Percentiles rank a stretch among this genome's conserved stretches.
Conservation (phyloP, 2,797 vertebrate genomes). For the Vipera ursinii region DNA sequence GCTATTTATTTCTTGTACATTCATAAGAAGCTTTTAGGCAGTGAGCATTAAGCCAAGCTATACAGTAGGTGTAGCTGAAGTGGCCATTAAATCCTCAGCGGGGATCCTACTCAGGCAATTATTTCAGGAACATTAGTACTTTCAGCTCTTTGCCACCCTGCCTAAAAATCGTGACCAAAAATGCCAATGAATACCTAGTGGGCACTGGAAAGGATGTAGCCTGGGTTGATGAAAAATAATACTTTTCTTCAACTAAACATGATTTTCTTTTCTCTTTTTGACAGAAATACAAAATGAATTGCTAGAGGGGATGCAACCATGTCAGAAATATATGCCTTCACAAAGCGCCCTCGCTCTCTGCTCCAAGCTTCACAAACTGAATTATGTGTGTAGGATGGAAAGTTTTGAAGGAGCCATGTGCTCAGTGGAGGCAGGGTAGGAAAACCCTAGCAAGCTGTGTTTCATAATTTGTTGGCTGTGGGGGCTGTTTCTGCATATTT, state of each 20-base stretch:
- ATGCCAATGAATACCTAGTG: background rate
- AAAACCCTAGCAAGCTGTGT: background rate
- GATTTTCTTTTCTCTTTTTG: conserved; percentile 15
- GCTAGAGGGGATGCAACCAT: conserved; percentile 7
- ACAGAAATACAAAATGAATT: background rate
- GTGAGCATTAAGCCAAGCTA: conserved; percentile 20
- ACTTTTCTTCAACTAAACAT: conserved; percentile 36
- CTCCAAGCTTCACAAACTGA: background rate
- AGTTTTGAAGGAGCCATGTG: background rate
- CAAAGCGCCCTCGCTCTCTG: accelerated
- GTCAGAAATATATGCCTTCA: background rate
- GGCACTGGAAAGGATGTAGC: conserved; percentile 23
- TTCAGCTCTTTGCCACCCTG: conserved; percentile 22
- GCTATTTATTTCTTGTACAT: conserved; percentile 24
- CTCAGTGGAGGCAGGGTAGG: background rate
- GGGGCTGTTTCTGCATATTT: background rate
- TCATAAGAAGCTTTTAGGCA: conserved; percentile 31
- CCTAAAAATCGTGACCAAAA: conserved; percentile 31
- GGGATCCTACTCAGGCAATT: conserved; percentile 33
- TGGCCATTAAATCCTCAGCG: conserved; percentile 33
- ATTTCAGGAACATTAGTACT: conserved; percentile 27
- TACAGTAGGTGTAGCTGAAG: conserved; percentile 32
- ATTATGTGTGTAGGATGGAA: background rate
- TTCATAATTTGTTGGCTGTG: background rate
- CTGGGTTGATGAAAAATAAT: conserved; percentile 27